These are phyloP conservation scores for Carassius gibelio DNA, from an alignment of 2,113 vertebrate species.

Conservation along the genomic window DNA sequence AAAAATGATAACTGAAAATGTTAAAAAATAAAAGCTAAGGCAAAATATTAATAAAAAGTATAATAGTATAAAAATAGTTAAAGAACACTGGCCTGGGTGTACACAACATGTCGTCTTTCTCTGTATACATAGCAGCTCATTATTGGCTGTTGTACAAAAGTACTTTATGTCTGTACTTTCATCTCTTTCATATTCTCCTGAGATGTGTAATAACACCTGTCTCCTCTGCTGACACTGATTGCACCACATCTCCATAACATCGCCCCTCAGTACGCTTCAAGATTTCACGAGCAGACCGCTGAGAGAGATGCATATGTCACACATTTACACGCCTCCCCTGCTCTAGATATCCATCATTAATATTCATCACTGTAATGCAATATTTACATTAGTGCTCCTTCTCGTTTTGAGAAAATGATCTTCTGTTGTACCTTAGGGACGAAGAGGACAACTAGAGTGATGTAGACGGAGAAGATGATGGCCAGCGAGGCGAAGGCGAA, in stretches of 20 bases:
- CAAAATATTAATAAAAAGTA: background rate
- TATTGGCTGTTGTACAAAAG: background rate
- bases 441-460: conserved; percentile 93
- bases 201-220: conserved; percentile 20
- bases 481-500: conserved; percentile 92
- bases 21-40: background rate
- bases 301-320: background rate
- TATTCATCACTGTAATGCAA: conserved; percentile 28
- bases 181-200: conserved; percentile 12
- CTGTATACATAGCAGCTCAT: background rate
- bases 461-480: conserved; percentile 93
- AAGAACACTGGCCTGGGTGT: background rate
- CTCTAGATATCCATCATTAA: conserved; percentile 20
- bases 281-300: background rate
- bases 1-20: background rate
- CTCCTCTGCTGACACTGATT: conserved; percentile 12
- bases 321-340: background rate
- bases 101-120: background rate
- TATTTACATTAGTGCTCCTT: background rate
- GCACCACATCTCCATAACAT: background rate
- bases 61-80: background rate
- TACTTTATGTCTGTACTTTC: background rate
- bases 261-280: background rate
- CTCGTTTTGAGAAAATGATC: background rate
- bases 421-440: conserved; percentile 85